Conservation (phyloP, 2,113 vertebrate genomes). For the Otolemur garnettii region DNA sequence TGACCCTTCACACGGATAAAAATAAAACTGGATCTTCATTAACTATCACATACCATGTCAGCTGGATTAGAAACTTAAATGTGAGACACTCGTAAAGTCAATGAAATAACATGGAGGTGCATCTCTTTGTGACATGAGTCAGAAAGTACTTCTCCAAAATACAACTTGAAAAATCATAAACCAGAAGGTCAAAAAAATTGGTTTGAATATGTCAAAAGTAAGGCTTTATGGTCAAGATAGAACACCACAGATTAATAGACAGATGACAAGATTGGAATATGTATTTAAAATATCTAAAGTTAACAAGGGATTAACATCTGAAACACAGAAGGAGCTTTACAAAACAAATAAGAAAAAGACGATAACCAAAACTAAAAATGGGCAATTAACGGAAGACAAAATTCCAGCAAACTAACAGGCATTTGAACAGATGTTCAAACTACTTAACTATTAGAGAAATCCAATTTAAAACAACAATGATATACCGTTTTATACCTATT, state of each 20-base stretch:
- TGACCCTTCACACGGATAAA: background rate
- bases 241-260: background rate
- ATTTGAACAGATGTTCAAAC: background rate
- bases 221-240: background rate
- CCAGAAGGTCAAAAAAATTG: background rate
- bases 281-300: slow-evolving; percentile 31
- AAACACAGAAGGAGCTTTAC: background rate
- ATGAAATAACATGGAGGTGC: background rate
- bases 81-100: background rate
- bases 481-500: background rate
- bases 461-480: slow-evolving; percentile 21
- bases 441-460: slow-evolving; percentile 25
- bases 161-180: slow-evolving; percentile 48
- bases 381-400: background rate
- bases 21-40: background rate
- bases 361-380: background rate
- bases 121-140: background rate
- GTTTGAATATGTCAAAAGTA: background rate
- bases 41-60: background rate
- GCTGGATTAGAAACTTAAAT: background rate
- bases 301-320: background rate
- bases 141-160: slow-evolving; percentile 41
- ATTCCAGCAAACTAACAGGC: background rate
- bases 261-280: background rate
- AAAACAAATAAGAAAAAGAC: slow-evolving; percentile 16